Evolutionary conservation across 2,113 vertebrate species (phyloP), one percentile per base, ranked within the genome.

Genomic region (Stictonetta naevosa): DNA sequence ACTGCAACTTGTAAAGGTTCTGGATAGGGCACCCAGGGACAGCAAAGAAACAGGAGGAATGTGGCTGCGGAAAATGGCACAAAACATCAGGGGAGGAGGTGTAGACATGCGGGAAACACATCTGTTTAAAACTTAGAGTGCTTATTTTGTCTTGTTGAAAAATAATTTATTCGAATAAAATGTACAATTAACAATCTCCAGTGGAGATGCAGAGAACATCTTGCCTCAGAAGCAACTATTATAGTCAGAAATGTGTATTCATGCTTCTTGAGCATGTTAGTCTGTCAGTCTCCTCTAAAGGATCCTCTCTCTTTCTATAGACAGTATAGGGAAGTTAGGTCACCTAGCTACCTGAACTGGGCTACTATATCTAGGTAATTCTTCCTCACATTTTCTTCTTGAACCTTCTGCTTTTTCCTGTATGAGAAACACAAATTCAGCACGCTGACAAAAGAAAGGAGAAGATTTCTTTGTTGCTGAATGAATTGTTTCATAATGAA

Each of bases 21-120:
- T 42, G 59, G 31, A 21, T 19, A 23, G 16, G 18, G 31, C 42
- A 55, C 6, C 10, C 2, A 67, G 0, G 26, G 59, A 62, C 31
- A 11, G 23, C 11, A 78, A 53, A 40, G 42, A 52, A 52, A 40
- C 4, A 2, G 36, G 36, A 46, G 25, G 33, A 69, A 40, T 26
- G 19, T 20, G 26, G 4, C 31, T 29, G n/a, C 0, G 0, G 34
- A 50, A 60, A 85, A 20, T 6, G 8, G 6, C 19, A 28, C 11
- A 48, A 76, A 94, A 66, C n/a, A 42, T 11, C n/a, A 55, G 52
- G 13, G 7, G 6, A 53, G 29, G 21, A 75, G 55, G 11, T 11
- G 8, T 20, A 79, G 40, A 14, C 29, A 38, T 40, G 12, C 31
- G 71, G 52, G 68, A 53, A 60, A 42, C 8, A 34, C 21, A 12